A percentile compares a stretch with the other conserved stretches of the same genome.
Conservation (phyloP, 2,888 invertebrate species). For the Tetragonula carbonaria region DNA sequence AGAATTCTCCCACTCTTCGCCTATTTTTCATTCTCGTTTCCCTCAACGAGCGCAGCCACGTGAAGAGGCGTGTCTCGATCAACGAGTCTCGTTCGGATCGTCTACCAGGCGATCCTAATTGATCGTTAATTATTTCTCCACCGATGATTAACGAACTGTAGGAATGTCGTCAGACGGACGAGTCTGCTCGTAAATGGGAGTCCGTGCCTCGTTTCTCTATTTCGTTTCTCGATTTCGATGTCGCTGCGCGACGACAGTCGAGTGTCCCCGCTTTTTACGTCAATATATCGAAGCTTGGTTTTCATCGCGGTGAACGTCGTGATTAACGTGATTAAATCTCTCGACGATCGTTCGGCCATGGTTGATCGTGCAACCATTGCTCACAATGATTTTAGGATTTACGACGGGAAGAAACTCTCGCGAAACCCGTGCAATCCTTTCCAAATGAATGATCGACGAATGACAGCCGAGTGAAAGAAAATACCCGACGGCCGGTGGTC, state of each 20-base stretch:
- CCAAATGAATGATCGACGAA: slow-evolving; percentile 6
- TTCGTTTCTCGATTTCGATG: background rate
- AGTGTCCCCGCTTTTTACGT: background rate
- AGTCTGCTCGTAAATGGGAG: background rate
- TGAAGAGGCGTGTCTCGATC: slow-evolving; percentile 7
- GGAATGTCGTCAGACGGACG: background rate
- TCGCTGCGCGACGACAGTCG: background rate
- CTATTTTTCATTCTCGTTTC: slow-evolving; percentile 12
- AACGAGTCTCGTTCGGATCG: background rate
- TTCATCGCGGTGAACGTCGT: background rate
- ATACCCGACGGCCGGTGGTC: background rate
- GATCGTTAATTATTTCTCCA: slow-evolving; percentile 37
- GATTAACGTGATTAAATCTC: background rate
- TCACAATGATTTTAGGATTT: background rate
- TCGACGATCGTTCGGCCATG: background rate
- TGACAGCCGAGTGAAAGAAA: slow-evolving; percentile 6
- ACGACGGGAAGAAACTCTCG: background rate
- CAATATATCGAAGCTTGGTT: background rate
- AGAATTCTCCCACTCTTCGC: background rate
- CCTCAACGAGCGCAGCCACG: background rate
- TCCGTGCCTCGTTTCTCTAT: background rate
- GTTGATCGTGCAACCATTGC: background rate
- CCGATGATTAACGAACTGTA: background rate
- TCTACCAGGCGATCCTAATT: slow-evolving; percentile 19
- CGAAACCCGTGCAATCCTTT: background rate